A percentile compares a stretch with the other conserved stretches of the same genome.
These are phyloP conservation scores for Drosophila incognita DNA, from an alignment of 2,888 invertebrate genomes.

Conservation along the genomic window DNA sequence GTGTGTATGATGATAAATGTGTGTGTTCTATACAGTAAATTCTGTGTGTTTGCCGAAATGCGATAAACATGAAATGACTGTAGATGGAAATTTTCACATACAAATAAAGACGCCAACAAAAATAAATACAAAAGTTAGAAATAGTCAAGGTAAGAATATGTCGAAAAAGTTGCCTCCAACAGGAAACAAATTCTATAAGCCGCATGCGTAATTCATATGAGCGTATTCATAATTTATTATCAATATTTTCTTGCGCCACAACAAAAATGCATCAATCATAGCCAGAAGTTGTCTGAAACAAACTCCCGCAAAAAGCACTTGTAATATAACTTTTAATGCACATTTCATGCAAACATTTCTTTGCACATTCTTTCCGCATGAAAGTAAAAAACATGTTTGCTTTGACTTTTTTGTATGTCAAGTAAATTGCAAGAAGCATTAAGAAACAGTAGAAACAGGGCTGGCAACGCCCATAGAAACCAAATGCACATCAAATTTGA, in stretches of 20 bases:
- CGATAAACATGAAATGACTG: not conserved
- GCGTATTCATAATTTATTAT: not conserved
- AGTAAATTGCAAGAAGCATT: not conserved
- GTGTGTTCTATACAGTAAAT: slow-evolving; percentile 3
- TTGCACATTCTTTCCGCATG: not conserved
- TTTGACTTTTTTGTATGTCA: not conserved
- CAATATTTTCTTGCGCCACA: not conserved
- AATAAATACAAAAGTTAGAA: not conserved
- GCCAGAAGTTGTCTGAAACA: not conserved
- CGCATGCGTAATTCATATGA: not conserved
- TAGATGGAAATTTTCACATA: not conserved
- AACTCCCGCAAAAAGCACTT: not conserved
- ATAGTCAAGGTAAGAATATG: not conserved
- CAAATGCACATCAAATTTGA: slow-evolving; percentile 75
- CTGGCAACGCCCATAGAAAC: slow-evolving; percentile 31
- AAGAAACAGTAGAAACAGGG: slow-evolving; percentile 5
- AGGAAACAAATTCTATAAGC: not conserved
- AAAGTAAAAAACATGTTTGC: not conserved
- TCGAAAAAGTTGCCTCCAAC: not conserved
- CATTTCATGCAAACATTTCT: slow-evolving; percentile 1
- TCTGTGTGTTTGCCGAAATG: slow-evolving; percentile 7
- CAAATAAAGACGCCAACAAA: not conserved
- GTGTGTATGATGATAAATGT: slow-evolving; percentile 30
- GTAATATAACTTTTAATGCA: slow-evolving; percentile 4
- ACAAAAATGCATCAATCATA: slow-evolving; percentile 4